These are phyloP conservation scores for Apogon talboti DNA, from an alignment of 2,797 vertebrate species.

Conservation along the genomic window DNA sequence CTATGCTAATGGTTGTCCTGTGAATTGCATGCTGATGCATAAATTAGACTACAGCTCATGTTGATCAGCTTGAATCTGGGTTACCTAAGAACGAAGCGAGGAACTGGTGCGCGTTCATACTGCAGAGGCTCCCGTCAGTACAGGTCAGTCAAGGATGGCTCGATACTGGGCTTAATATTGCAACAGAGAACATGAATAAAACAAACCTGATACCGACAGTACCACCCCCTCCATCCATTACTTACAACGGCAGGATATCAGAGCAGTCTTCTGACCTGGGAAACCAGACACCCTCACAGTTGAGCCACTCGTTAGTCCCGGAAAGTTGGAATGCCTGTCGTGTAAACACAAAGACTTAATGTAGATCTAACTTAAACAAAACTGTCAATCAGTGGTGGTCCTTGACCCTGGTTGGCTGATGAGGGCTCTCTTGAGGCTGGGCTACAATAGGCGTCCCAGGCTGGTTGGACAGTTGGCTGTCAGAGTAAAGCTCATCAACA, in stretches of 20 bases:
- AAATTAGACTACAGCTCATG: constrained; percentile 53
- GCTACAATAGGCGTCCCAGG: constrained; percentile 29
- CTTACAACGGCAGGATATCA: constrained; percentile 62
- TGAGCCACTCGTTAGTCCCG: constrained; percentile 32
- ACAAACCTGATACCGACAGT: constrained; percentile 71
- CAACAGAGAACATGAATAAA: constrained; percentile 79
- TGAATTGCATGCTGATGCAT: constrained; percentile 53
- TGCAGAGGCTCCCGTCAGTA: constrained; percentile 58
- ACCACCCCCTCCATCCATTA: constrained; percentile 68
- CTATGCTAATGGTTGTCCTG: constrained; percentile 59
- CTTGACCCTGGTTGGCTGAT: constrained; percentile 76
- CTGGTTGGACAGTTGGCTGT: constrained; percentile 73
- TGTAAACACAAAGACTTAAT: constrained; percentile 68
- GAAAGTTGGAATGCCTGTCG: constrained; percentile 61
- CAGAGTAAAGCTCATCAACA: constrained; percentile 63
- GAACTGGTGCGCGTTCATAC: constrained; percentile 39
- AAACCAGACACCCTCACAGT: constrained; percentile 45
- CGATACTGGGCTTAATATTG: constrained; percentile 79
- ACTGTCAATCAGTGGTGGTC: constrained; percentile 75
- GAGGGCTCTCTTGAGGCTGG: constrained; percentile 65
- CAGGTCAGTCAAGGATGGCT: constrained; percentile 78
- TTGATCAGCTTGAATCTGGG: constrained; percentile 49
- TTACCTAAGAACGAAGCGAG: constrained; percentile 23
- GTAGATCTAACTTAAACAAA: constrained; percentile 58
- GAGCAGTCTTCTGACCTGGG: constrained; percentile 36